Evolutionary conservation across 2,113 vertebrate species (phyloP), one percentile per base, ranked within the genome.

Genomic region (Sinocyclocheilus anshuiensis): DNA sequence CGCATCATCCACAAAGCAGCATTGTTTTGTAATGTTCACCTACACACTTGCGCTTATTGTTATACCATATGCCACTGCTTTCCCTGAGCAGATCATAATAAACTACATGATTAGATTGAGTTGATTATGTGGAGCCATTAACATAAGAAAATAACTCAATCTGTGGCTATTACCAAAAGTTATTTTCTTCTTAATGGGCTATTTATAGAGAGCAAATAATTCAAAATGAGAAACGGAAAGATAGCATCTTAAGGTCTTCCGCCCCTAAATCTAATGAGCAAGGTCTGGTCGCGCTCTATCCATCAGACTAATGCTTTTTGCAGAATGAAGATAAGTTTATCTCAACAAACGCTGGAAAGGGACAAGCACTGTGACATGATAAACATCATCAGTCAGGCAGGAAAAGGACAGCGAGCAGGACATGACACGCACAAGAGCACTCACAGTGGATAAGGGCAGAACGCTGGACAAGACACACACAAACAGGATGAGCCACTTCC

Each of bases 401-500:
- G 65, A 87, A 84, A 55, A 71, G 36, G 57, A 29, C 36, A 75
- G 33, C 42, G n/a, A 83, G 18, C 53, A 24, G 24, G 29, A 69
- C 50, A 61, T 81, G 81, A 84, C 77, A 77, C 50, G 55, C 48
- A 87, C 48, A 45, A 48, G 20, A 81, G 69, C 75, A 79, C 65
- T 29, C 39, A 53, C 53, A 48, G 79, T 16, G 33, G 48, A 87
- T 77, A 69, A 87, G 45, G 74, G 20, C 16, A 33, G 24, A 69
- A 13, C n/a, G 7, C 18, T 29, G 20, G n/a, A 82, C 57, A 16
- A 84, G 48, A 39, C 63, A 48, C 71, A 65, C 26, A 85, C 79
- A 88, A 33, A 88, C 84, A 88, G 85, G 85, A 84, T 84, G 87
- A 80, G 84, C 11, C 39, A 29, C n/a, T 79, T 78, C 85, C 81